Conservation (phyloP, 1,140 invertebrate genomes). For the Saccostrea glomerata region DNA sequence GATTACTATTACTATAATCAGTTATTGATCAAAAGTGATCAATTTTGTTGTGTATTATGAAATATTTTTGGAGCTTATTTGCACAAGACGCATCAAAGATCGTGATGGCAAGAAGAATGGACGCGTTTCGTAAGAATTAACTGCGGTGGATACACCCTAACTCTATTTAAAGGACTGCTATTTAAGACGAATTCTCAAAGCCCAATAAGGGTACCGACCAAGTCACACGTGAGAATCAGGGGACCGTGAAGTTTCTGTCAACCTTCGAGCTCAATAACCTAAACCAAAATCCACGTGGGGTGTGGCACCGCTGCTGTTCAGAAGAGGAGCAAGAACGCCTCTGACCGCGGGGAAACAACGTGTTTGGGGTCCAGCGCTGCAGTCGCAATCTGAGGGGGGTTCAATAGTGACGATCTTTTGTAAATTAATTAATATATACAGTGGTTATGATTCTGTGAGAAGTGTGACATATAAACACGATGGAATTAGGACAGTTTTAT, state of each 20-base stretch:
- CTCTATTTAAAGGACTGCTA: conserved; percentile 17
- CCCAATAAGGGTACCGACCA: conserved; percentile 20
- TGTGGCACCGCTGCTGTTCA: not conserved
- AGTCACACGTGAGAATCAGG: conserved; percentile 11
- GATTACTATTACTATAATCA: not conserved
- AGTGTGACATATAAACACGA: not conserved
- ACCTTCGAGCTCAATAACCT: not conserved
- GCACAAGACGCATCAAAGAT: not conserved
- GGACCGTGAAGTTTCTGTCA: conserved; percentile 23
- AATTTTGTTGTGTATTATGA: conserved; percentile 18
- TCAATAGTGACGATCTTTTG: not conserved
- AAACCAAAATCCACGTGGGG: conserved; percentile 21
- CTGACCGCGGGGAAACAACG: not conserved
- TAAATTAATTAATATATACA: not conserved
- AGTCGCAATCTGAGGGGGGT: not conserved
- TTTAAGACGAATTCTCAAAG: not conserved
- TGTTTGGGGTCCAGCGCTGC: not conserved
- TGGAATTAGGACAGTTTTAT: not conserved
- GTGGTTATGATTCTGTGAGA: not conserved
- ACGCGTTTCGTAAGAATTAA: not conserved
- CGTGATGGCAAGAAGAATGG: conserved; percentile 5
- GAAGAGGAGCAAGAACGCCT: not conserved
- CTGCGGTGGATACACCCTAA: not conserved
- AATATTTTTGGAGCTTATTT: not conserved
- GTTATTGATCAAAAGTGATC: conserved; percentile 20